Evolutionary conservation across 2,797 vertebrate species (phyloP).

Genomic region (Muscicapa comitata): DNA sequence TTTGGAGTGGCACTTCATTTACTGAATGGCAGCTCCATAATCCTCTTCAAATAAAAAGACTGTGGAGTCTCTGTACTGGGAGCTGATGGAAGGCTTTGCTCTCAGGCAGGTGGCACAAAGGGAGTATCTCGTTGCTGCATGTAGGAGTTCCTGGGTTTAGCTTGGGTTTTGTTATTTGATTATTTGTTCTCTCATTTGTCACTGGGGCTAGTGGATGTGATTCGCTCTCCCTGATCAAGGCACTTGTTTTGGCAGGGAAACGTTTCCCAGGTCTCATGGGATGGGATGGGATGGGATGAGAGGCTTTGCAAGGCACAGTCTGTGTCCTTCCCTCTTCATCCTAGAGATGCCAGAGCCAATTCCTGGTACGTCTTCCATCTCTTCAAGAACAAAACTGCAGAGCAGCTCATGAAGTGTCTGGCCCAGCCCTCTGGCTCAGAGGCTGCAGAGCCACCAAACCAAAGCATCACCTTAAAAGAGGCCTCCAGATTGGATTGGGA

Average conservation of each 20-base stretch:
- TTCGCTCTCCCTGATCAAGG: background rate
- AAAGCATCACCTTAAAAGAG: background rate
- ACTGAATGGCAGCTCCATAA: conserved; percentile 41
- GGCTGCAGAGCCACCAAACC: background rate
- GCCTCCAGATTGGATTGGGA: background rate
- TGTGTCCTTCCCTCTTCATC: background rate
- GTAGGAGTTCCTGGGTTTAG: background rate
- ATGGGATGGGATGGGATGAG: background rate
- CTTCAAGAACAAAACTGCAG: background rate
- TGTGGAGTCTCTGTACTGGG: background rate
- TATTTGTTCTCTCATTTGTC: background rate
- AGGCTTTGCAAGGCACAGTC: background rate
- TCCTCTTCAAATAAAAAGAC: conserved; percentile 26
- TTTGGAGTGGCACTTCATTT: conserved; percentile 46
- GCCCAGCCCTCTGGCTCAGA: background rate
- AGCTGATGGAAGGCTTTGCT: background rate
- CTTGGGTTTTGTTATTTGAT: background rate
- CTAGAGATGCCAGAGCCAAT: background rate
- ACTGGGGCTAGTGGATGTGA: background rate
- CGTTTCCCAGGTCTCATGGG: fast-evolving
- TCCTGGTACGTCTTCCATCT: background rate
- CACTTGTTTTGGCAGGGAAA: background rate
- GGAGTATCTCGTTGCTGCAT: background rate
- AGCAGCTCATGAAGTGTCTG: background rate
- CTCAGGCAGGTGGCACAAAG: background rate